These are phyloP conservation scores for Drosophila tsacasi DNA, from an alignment of 1,140 invertebrate species.

Conservation along the genomic window DNA sequence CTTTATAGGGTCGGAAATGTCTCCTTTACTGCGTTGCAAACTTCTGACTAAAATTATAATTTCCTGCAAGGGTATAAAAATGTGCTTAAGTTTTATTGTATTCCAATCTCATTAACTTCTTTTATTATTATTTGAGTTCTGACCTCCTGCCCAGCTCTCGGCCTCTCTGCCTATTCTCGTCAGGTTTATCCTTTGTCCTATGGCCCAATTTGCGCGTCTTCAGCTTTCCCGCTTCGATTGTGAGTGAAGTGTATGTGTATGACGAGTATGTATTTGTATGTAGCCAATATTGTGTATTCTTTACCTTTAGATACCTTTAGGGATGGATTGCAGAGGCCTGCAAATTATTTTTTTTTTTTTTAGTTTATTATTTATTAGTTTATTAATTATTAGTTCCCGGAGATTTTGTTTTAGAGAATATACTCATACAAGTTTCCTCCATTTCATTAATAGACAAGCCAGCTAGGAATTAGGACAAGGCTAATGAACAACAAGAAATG, in stretches of 20 bases:
- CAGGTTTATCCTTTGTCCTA: constrained; percentile 5
- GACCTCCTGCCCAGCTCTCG: neutral
- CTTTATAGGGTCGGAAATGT: too few relatives aligned
- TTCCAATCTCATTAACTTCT: constrained; percentile 81
- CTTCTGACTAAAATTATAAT: too few relatives aligned
- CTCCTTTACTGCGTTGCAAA: too few relatives aligned
- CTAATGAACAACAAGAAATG: too few relatives aligned
- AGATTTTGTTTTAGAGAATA: too few relatives aligned
- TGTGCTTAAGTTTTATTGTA: constrained; percentile 80
- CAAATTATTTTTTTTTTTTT: too few relatives aligned
- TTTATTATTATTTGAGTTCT: constrained; percentile 79
- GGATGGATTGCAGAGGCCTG: neutral
- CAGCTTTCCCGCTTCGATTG: constrained; percentile 23
- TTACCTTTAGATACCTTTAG: neutral
- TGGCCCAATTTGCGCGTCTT: constrained; percentile 55
- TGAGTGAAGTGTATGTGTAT: constrained; percentile 43
- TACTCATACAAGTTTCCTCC: too few relatives aligned
- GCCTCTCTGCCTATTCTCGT: neutral
- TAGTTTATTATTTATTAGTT: too few relatives aligned
- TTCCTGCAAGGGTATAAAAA: too few relatives aligned
- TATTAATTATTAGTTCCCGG: too few relatives aligned
- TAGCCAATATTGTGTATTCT: constrained; percentile 20
- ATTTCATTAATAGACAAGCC: too few relatives aligned
- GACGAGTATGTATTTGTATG: constrained; percentile 37
- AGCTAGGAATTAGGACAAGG: too few relatives aligned